A percentile compares a stretch with the other conserved stretches of the same genome.
Conservation (phyloP, 2,113 vertebrate genomes). For the Hepsetus odoe region DNA sequence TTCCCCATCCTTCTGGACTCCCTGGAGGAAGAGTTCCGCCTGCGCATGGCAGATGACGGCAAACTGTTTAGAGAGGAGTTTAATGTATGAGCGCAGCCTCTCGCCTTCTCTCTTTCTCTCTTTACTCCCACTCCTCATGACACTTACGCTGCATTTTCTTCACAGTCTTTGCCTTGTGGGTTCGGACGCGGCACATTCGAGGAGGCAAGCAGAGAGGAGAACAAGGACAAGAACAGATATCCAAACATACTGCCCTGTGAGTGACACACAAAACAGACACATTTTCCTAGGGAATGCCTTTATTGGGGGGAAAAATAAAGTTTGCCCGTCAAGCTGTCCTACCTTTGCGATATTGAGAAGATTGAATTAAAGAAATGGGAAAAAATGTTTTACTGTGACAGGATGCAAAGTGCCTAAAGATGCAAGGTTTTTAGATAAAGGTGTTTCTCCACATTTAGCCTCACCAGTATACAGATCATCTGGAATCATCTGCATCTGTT, state of each 20-base stretch:
- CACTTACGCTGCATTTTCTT: not conserved
- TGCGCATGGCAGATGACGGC: slow-evolving; percentile 90
- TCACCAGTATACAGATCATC: too few species aligned
- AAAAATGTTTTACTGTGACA: too few species aligned
- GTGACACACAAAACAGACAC: slow-evolving; percentile 52
- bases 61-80: slow-evolving; percentile 96
- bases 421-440: too few species aligned
- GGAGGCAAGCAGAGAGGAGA: slow-evolving; percentile 92
- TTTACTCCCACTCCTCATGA: not conserved
- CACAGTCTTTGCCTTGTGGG: slow-evolving; percentile 86
- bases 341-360: too few species aligned
- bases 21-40: slow-evolving; percentile 90
- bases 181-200: slow-evolving; percentile 84
- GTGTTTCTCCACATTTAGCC: too few species aligned
- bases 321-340: too few species aligned
- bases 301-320: too few species aligned
- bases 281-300: too few species aligned
- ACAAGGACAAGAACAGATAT: slow-evolving; percentile 97
- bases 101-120: not conserved
- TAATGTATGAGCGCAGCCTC: slow-evolving; percentile 79
- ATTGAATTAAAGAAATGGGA: too few species aligned
- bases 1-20: slow-evolving; percentile 85
- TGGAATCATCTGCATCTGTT: too few species aligned
- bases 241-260: slow-evolving; percentile 98
- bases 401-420: too few species aligned